phyloP scores from a whole-genome alignment of 2,797 vertebrate genomes.

The Mus caroli region DNA sequence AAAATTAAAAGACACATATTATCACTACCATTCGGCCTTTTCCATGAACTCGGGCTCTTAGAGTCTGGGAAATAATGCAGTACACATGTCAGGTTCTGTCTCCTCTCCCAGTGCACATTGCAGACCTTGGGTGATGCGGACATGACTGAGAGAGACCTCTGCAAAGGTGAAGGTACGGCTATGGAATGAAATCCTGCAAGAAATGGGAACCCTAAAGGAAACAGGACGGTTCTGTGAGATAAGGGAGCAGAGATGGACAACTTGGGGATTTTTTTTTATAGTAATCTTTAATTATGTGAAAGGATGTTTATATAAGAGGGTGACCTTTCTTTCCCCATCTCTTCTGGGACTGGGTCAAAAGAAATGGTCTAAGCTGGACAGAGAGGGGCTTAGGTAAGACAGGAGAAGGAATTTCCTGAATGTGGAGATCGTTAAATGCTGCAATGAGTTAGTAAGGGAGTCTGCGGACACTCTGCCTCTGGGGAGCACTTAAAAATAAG shows the following conservation, averaged over 20 bases:
- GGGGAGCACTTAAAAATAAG: slow-evolving; percentile 83
- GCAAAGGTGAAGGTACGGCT: neutral
- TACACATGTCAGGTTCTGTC: rapidly evolving
- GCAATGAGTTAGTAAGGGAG: slow-evolving; percentile 82
- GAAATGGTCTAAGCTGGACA: slow-evolving; percentile 60
- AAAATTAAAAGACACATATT: neutral
- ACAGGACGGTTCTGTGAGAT: neutral
- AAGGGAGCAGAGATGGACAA: slow-evolving; percentile 39
- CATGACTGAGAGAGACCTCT: neutral
- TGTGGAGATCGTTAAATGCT: slow-evolving; percentile 80
- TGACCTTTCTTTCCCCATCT: slow-evolving; percentile 63
- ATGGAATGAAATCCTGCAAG: neutral
- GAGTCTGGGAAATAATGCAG: neutral
- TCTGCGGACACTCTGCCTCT: slow-evolving; percentile 80
- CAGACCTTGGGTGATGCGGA: neutral
- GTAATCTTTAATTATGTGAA: slow-evolving; percentile 66
- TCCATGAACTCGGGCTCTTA: neutral
- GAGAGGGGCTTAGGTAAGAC: slow-evolving; percentile 76
- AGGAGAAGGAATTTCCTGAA: slow-evolving; percentile 84
- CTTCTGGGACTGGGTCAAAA: slow-evolving; percentile 71
- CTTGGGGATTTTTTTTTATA: slow-evolving; percentile 36
- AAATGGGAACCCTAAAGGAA: neutral
- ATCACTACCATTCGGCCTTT: neutral
- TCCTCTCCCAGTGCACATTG: neutral
- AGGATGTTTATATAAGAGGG: slow-evolving; percentile 70